These are phyloP conservation scores for Falco naumanni DNA, from an alignment of 2,797 vertebrate species.

Conservation along the genomic window DNA sequence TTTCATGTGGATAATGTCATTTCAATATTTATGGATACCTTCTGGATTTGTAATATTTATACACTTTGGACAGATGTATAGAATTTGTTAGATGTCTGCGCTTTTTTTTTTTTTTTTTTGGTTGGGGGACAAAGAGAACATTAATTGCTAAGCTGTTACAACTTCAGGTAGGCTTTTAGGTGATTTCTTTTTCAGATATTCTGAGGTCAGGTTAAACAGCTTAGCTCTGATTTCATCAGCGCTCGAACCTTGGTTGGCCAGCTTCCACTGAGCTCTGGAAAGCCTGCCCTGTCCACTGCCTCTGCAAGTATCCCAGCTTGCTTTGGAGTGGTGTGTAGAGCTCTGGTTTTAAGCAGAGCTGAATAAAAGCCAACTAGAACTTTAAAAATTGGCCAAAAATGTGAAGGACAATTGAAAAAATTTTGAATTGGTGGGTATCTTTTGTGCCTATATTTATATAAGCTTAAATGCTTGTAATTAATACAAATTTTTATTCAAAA, in stretches of 20 bases:
- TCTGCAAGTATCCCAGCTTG: background rate
- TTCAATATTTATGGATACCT: background rate
- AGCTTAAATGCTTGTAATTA: background rate
- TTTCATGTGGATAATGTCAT: background rate
- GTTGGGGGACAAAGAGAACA: background rate
- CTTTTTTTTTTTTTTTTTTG: background rate
- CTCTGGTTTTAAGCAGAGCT: background rate
- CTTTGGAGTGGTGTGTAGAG: background rate
- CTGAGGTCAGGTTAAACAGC: background rate
- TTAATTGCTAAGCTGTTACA: background rate
- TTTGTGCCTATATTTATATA: background rate
- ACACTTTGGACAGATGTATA: background rate
- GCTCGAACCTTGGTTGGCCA: background rate
- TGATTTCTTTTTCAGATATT: background rate
- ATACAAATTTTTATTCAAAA: background rate
- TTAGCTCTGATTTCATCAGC: background rate
- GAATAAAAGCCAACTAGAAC: background rate
- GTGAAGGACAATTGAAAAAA: background rate
- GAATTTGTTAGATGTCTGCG: background rate
- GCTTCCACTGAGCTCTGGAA: background rate
- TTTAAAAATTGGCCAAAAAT: background rate
- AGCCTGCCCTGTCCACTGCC: background rate
- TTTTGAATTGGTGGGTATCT: background rate
- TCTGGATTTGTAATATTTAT: background rate
- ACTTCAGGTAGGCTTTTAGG: background rate